A percentile compares a stretch with the other conserved stretches of the same genome.
These are phyloP conservation scores for Drosophila nebulosa DNA, from an alignment of 1,140 invertebrate species.

Conservation along the genomic window DNA sequence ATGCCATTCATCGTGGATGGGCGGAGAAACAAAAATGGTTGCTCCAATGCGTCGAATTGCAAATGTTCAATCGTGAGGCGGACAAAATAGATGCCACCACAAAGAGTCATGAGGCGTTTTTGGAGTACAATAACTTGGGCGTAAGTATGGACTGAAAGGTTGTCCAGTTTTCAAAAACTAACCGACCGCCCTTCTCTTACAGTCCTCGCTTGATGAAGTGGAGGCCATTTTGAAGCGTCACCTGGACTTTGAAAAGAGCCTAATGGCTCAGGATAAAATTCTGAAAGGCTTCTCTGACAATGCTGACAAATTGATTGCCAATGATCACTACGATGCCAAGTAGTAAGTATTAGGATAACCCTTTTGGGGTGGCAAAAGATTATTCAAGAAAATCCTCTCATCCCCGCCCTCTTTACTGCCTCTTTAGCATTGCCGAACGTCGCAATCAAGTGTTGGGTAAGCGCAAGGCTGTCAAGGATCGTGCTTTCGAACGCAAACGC, in stretches of 20 bases:
- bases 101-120: slow-evolving; percentile 95
- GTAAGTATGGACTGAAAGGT: slow-evolving; percentile 82
- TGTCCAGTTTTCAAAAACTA: neutral
- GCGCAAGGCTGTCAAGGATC: slow-evolving; percentile 87
- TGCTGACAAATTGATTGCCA: slow-evolving; percentile 91
- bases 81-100: slow-evolving; percentile 98
- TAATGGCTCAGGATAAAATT: slow-evolving; percentile 96
- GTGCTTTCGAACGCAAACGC: slow-evolving; percentile 87
- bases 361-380: neutral
- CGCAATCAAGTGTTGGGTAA: slow-evolving; percentile 88
- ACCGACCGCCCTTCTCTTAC: slow-evolving; percentile 17
- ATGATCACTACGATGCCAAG: slow-evolving; percentile 92
- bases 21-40: slow-evolving; percentile 91
- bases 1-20: slow-evolving; percentile 89
- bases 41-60: slow-evolving; percentile 91
- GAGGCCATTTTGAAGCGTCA: slow-evolving; percentile 96
- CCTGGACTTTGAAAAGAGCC: slow-evolving; percentile 95
- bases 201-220: slow-evolving; percentile 96
- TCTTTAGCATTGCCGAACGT: slow-evolving; percentile 87
- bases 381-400: too few species aligned
- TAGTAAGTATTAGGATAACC: slow-evolving; percentile 84
- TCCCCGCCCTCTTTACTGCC: neutral
- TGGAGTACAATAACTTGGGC: slow-evolving; percentile 94
- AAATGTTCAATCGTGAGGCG: slow-evolving; percentile 96
- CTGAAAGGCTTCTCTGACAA: slow-evolving; percentile 92